Base-by-base conservation (phyloP, 2,113 vertebrate genomes). In the Heterotilapia buettikoferi region DNA sequence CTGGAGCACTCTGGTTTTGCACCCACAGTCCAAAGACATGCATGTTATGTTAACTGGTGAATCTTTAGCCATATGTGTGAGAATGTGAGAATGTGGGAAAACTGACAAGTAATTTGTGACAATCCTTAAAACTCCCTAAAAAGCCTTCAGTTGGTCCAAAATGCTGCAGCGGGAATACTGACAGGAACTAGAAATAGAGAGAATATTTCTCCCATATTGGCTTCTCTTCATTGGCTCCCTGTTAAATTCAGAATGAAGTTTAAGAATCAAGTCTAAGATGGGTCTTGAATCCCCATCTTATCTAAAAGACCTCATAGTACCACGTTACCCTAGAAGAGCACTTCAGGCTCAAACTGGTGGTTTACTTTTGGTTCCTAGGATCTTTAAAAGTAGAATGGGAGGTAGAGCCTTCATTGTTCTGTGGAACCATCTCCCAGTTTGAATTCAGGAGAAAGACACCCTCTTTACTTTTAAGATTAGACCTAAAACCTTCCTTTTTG, bases 391-490 rank as follows among this genome's bases (percentile, higher is more conserved):
- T 21, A 66, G 19, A 66, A 66, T 66, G 33, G 6, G 61, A 21
- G 33, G 33, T 38, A 38, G 61, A 66, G 10, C 1, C 33, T 66
- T 66, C 0, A 38, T 21, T 33, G 11, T 66, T 66, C 33, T 66
- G 4, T 66, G 61, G 19, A 66, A 66, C 11, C 33, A 66, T 38
- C 61, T 38, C 33, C 11, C 19, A 66, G 33, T 38, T 66, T 66
- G 61, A 38, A 66, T 38, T 38, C 0, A 0, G 4, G 19, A 1
- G 6, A 66, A 38, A 38, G 11, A 66, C 0, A 4, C 19, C 3
- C 10, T 66, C 19, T 38, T 38, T 66, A 66, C 33, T 38, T 66
- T 66, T 66, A 66, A 66, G 33, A 21, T 38, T 66, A 66, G 61
- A 66, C 33, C 33, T 66, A 66, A 66, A 66, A 33, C 61, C 33